Evolutionary conservation across 1,140 invertebrate species (phyloP), one percentile per base, ranked within the genome.

Genomic region (Drosophila sproati): DNA sequence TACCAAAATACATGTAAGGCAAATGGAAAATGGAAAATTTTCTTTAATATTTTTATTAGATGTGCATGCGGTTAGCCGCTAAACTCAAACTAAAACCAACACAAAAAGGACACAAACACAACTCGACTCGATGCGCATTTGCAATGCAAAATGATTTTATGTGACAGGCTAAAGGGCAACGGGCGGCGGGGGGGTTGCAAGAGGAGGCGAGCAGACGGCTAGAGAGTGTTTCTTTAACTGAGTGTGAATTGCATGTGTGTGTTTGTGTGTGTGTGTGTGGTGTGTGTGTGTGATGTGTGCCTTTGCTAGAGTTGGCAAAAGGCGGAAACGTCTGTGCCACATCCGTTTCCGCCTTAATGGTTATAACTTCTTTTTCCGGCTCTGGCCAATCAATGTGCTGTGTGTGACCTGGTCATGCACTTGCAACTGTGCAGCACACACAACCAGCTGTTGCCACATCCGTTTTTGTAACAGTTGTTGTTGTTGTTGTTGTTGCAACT

Each of bases 321-420:
- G 43, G 48, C 82, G 82, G 82, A 86, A 86, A 82, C 82, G 82
- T 86, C 82, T 86, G 82, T 86, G 82, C 82, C 82, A 86, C 82
- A 86, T 86, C 82, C 82, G 82, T 82, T 87, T 86, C 82, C 82
- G 82, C 82, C 81, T 83, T 83, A 81, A 83, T 83, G 81, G 81
- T 88, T 86, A 86, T 87, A 86, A 86, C 83, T 86, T 86, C 83
- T 86, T 86, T 82, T 86, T 88, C 82, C 83, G 82, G 83, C 76
- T 67, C 83, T 70, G 82, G 82, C 82, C 82, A 86, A 86, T 86
- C 82, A 86, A 82, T 79, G 72, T 68, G 81, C 45, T 60, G 62
- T 79, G 74, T 72, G 61, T 72, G 69, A 72, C 68, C 68, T 77
- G 81, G 77, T 82, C 81, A 77, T 67, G 66, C 69, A 37, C 48